Evolutionary conservation across 2,797 vertebrate genomes (phyloP).

Genomic region (Sphenodon punctatus): DNA sequence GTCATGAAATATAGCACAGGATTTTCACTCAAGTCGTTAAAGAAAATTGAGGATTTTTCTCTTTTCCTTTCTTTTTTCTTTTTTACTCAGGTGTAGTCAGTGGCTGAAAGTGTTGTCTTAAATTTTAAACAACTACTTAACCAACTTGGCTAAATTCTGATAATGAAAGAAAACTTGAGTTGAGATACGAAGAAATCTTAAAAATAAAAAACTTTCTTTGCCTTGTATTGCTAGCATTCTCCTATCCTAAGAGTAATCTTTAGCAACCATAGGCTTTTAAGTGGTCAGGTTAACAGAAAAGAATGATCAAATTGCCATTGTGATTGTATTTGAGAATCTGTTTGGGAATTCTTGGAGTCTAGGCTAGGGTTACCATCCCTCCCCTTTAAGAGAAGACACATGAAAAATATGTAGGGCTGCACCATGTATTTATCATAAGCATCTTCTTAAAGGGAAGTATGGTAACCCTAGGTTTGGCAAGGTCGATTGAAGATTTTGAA

Average conservation of each 20-base stretch:
- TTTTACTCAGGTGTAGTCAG: not conserved
- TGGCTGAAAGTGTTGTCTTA: not conserved
- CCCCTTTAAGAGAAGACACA: too few species aligned
- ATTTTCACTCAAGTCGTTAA: not conserved
- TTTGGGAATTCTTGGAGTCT: not conserved
- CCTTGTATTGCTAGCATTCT: not conserved
- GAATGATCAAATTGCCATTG: fast-evolving
- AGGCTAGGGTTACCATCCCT: too few species aligned
- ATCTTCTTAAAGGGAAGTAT: too few species aligned
- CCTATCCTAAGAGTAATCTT: fast-evolving
- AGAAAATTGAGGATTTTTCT: not conserved
- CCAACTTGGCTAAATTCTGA: not conserved
- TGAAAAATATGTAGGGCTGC: too few species aligned
- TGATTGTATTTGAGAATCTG: fast-evolving
- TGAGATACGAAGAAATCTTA: not conserved
- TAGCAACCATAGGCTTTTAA: not conserved
- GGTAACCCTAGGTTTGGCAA: fast-evolving
- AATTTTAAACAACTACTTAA: not conserved
- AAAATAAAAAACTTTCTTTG: not conserved
- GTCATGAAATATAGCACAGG: not conserved
- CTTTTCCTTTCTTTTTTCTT: not conserved
- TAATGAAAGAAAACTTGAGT: not conserved
- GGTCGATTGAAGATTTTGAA: not conserved
- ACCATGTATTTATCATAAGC: too few species aligned
- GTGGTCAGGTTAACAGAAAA: fast-evolving